A percentile compares a stretch with the other conserved stretches of the same genome.
These are phyloP conservation scores for Lycocerus yunnanus DNA, from an alignment of 2,888 invertebrate genomes.

Conservation along the genomic window DNA sequence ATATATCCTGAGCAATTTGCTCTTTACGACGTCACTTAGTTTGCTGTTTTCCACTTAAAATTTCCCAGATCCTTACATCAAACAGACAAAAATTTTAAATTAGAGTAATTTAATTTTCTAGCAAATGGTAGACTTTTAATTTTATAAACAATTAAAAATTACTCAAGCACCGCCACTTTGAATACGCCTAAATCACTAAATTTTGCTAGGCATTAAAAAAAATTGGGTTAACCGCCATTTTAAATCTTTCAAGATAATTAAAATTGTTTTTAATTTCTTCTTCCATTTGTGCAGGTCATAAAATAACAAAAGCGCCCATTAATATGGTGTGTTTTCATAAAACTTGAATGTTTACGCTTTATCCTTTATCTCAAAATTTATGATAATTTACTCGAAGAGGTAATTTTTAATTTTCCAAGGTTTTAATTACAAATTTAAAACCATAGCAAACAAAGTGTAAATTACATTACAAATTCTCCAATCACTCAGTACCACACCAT, in stretches of 20 bases:
- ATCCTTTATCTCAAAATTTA: slow-evolving; percentile 4
- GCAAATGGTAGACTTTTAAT: background rate
- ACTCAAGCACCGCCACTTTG: background rate
- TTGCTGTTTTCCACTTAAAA: slow-evolving; percentile 24
- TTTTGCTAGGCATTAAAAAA: background rate
- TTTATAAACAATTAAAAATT: background rate
- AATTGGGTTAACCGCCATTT: background rate
- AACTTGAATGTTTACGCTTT: slow-evolving; percentile 1
- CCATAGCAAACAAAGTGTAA: background rate
- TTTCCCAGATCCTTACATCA: slow-evolving; percentile 12
- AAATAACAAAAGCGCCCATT: slow-evolving; percentile 5
- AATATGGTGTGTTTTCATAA: slow-evolving; percentile 1
- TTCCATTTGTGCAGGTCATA: slow-evolving; percentile 1
- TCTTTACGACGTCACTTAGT: slow-evolving; percentile 48
- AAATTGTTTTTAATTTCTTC: slow-evolving; percentile 6
- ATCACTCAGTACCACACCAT: slow-evolving; percentile 19
- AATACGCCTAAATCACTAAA: background rate
- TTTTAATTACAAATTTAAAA: background rate
- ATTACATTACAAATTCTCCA: slow-evolving; percentile 14
- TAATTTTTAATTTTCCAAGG: background rate
- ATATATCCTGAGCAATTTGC: slow-evolving; percentile 52
- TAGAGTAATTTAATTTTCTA: slow-evolving; percentile 11
- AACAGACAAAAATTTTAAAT: slow-evolving; percentile 22
- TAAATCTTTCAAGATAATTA: slow-evolving; percentile 3
- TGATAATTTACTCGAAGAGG: background rate